Percentiles rank a stretch among this genome's conserved stretches.
These are phyloP conservation scores for Geotria australis DNA, from an alignment of 2,797 vertebrate species.

Conservation along the genomic window DNA sequence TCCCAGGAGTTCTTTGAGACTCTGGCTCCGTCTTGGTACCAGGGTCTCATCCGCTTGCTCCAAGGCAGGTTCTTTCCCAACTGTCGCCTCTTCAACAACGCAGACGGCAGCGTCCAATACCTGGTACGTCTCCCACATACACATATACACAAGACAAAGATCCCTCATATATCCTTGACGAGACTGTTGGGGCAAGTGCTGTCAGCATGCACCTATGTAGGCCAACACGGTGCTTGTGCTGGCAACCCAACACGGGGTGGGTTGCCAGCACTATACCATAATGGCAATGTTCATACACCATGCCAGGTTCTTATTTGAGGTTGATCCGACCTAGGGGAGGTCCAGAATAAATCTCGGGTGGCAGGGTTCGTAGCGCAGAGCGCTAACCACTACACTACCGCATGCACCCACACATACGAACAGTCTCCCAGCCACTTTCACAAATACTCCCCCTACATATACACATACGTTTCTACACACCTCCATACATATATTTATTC, in stretches of 20 bases:
- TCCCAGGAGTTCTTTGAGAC: constrained; percentile 68
- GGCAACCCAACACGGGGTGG: neutral
- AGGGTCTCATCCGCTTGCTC: constrained; percentile 80
- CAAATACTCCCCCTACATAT: no score
- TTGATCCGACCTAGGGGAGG: no score
- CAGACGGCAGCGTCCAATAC: constrained; percentile 54
- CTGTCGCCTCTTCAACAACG: constrained; percentile 65
- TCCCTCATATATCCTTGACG: neutral
- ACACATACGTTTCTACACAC: no score
- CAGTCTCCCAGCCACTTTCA: no score
- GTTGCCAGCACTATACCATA: no score
- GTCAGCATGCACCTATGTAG: neutral
- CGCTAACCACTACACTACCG: no score
- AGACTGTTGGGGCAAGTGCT: neutral
- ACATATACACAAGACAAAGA: neutral
- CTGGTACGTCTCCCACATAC: constrained; percentile 27
- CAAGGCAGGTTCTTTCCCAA: constrained; percentile 77
- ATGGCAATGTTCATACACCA: no score
- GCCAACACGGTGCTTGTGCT: neutral
- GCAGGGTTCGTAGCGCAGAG: no score
- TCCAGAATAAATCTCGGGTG: no score
- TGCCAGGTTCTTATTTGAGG: no score
- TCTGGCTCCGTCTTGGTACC: constrained; percentile 92
- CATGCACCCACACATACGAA: no score
- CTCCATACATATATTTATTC: no score